Conservation (phyloP, 2,113 vertebrate species). For the Isurus oxyrinchus region DNA sequence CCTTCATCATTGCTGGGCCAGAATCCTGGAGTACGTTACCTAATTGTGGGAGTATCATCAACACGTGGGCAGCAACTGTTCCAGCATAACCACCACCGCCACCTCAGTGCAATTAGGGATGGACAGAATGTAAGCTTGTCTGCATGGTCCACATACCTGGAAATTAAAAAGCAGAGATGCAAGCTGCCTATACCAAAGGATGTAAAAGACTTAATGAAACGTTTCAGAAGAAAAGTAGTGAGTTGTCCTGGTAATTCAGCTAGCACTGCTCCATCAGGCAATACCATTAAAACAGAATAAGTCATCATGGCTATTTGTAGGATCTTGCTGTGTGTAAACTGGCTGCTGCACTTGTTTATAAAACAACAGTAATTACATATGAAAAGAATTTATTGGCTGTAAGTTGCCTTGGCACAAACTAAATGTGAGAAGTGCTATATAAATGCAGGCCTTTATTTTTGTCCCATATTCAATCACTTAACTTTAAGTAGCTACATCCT, state of each 20-base stretch:
- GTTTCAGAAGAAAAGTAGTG: not conserved
- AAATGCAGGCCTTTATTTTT: not conserved
- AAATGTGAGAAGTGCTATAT: not conserved
- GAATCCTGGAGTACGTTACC: not conserved
- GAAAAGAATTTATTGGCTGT: not conserved
- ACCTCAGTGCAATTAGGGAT: not conserved
- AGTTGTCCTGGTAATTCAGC: not conserved
- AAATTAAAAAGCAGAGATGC: not conserved
- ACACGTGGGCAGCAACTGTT: not conserved
- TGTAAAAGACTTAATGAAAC: not conserved
- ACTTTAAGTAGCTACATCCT: not conserved
- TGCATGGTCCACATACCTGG: not conserved
- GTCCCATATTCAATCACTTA: not conserved
- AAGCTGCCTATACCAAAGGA: not conserved
- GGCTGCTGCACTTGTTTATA: not conserved
- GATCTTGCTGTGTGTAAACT: not conserved
- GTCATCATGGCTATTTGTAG: not conserved
- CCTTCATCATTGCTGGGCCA: not conserved
- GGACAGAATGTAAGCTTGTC: not conserved
- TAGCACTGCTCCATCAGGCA: not conserved
- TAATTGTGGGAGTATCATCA: not conserved
- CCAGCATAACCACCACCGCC: not conserved
- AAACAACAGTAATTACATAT: not conserved
- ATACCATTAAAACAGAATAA: not conserved
- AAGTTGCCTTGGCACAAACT: not conserved